Percentiles rank a stretch among this genome's conserved stretches.
Evolutionary conservation across 2,888 invertebrate genomes (phyloP).

Genomic region (Drosophila algonquin): DNA sequence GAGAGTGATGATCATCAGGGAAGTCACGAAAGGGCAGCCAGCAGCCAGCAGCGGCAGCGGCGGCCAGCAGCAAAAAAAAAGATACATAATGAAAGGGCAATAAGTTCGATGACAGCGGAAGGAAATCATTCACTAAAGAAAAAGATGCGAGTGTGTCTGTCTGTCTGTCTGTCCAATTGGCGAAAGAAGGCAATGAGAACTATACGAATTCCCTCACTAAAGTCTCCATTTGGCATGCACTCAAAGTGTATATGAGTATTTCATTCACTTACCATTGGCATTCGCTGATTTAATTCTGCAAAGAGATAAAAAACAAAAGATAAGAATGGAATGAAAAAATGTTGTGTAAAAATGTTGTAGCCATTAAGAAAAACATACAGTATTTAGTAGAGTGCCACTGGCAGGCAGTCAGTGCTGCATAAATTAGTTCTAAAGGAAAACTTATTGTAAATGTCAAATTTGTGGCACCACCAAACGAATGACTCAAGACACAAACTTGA

Average conservation of each 20-base stretch:
- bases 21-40: slow-evolving; percentile 12
- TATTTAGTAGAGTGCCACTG: slow-evolving; percentile 33
- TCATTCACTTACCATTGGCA: slow-evolving; percentile 83
- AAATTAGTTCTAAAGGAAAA: slow-evolving; percentile 55
- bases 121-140: not conserved
- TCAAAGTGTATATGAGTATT: slow-evolving; percentile 4
- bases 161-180: not conserved
- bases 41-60: not conserved
- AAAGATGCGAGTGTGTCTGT: not conserved
- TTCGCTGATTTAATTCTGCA: slow-evolving; percentile 84
- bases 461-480: slow-evolving; percentile 71
- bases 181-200: not conserved
- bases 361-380: slow-evolving; percentile 50
- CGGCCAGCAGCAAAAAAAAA: not conserved
- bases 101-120: not conserved
- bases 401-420: slow-evolving; percentile 24
- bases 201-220: not conserved
- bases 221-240: not conserved
- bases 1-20: slow-evolving; percentile 19
- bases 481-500: slow-evolving; percentile 80
- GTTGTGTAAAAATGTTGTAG: slow-evolving; percentile 27
- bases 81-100: not conserved
- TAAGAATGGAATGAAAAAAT: slow-evolving; percentile 46
- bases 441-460: slow-evolving; percentile 51
- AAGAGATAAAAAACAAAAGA: slow-evolving; percentile 65